These are phyloP conservation scores for Callospermophilus lateralis DNA, from an alignment of 2,113 vertebrate species.

Conservation along the genomic window DNA sequence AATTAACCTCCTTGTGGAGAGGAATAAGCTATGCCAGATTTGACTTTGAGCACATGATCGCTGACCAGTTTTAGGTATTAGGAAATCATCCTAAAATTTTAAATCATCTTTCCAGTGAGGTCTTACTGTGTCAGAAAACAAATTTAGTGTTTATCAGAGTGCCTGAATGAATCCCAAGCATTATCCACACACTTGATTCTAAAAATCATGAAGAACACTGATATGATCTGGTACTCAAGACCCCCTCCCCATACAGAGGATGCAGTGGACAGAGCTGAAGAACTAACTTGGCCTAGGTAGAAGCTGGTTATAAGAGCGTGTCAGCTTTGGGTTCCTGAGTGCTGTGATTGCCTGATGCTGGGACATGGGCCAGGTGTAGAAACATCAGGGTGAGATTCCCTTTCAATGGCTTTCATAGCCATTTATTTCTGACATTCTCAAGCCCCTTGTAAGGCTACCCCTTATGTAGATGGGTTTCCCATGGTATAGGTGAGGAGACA, in stretches of 20 bases:
- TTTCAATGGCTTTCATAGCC: neutral
- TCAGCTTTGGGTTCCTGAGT: neutral
- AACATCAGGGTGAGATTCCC: neutral
- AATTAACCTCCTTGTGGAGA: neutral
- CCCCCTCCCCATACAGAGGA: neutral
- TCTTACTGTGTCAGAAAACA: neutral
- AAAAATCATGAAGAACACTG: neutral
- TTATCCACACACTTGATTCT: neutral
- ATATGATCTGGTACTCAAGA: neutral
- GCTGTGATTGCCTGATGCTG: neutral
- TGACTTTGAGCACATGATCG: neutral
- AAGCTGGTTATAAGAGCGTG: neutral
- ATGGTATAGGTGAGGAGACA: neutral
- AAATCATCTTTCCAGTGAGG: neutral
- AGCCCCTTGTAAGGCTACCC: neutral
- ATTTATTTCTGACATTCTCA: neutral
- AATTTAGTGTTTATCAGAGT: neutral
- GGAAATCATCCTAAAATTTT: slow-evolving; percentile 42
- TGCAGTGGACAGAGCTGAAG: neutral
- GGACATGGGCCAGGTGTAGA: neutral
- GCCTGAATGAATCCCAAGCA: slow-evolving; percentile 5
- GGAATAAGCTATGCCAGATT: neutral
- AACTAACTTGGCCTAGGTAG: neutral
- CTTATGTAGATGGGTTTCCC: neutral
- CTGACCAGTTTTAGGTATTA: neutral